Evolutionary conservation across 1,140 invertebrate genomes (phyloP).

Genomic region (Leucophenga varia): DNA sequence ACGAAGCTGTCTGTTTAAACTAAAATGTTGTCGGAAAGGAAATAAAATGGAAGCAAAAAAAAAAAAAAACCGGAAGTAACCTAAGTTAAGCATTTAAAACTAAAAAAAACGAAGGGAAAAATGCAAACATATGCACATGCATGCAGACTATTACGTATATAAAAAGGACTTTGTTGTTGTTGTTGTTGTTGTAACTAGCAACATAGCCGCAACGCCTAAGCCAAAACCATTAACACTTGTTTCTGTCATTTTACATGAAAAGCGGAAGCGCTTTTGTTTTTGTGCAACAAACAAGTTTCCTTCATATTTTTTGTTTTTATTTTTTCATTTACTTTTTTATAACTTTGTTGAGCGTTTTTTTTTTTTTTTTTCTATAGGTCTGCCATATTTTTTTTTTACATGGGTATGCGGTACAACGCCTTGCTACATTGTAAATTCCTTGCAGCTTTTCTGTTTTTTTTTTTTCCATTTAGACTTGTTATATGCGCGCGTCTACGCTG

Average conservation of each 20-base stretch:
- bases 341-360: no score
- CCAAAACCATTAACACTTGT: slow-evolving; percentile 51
- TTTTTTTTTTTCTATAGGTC: no score
- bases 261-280: slow-evolving; percentile 51
- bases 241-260: slow-evolving; percentile 52
- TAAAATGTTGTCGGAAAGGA: no score
- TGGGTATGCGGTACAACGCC: slow-evolving; percentile 47
- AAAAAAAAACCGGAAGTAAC: no score
- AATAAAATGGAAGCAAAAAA: no score
- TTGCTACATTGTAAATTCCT: slow-evolving; percentile 27
- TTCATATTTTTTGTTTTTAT: slow-evolving; percentile 10
- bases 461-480: slow-evolving; percentile 21
- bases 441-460: no score
- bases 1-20: no score
- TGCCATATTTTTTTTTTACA: slow-evolving; percentile 47
- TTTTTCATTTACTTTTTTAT: no score
- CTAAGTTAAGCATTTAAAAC: no score
- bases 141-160: no score
- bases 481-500: neutral
- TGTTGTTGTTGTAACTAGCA: slow-evolving; percentile 4
- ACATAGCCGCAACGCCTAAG: slow-evolving; percentile 22
- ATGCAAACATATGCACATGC: slow-evolving; percentile 2
- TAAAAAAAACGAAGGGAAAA: neutral
- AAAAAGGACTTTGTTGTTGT: neutral
- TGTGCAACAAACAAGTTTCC: slow-evolving; percentile 51